Base-by-base conservation (phyloP, 2,113 vertebrate genomes). In the Crotophaga sulcirostris region DNA sequence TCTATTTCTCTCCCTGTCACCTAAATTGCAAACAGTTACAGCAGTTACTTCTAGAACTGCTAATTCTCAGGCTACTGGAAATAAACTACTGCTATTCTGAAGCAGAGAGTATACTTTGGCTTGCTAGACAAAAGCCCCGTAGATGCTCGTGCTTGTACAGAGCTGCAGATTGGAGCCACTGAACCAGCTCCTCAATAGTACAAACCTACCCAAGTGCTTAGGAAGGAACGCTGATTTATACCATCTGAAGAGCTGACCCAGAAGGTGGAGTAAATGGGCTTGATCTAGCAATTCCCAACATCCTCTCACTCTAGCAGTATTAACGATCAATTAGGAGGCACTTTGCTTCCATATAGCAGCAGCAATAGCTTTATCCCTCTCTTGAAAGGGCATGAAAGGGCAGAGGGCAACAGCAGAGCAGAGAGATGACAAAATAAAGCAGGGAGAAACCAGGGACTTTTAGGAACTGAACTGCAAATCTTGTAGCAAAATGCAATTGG, bases 261-360 rank as follows among this genome's bases (percentile, higher is more conserved):
- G 80, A 77, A 95, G 87, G 80, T 47, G 45, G 56, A 80, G 86
- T 77, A 73, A 92, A 94, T 92, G 88, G 69, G 91, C 68, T 95
- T 96, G 70, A 92, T 90, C 74, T 89, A 83, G 80, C 67, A 84
- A 69, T 94, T 96, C 42, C 85, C 89, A 89, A 49, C 67, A 87
- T 85, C 90, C 90, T 93, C 69, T 87, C 92, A 90, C 76, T 96
- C 68, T 44, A 59, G 83, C 68, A 79, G 95, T 83, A 95, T 90
- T 95, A 97, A 95, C 14, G 62, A 94, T 96, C 94, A 93, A 96
- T 96, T 96, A 96, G 90, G 77, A 95, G 75, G 87, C 67, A 96
- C 90, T 96, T 96, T 91, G 80, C 89, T 96, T 95, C 91, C 84
- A 68, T 76, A 82, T 84, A 1, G 0, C 36, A 92, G 78, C 78